phyloP scores from a whole-genome alignment of 2,888 invertebrate genomes.

The Strigamia transsilvanica region DNA sequence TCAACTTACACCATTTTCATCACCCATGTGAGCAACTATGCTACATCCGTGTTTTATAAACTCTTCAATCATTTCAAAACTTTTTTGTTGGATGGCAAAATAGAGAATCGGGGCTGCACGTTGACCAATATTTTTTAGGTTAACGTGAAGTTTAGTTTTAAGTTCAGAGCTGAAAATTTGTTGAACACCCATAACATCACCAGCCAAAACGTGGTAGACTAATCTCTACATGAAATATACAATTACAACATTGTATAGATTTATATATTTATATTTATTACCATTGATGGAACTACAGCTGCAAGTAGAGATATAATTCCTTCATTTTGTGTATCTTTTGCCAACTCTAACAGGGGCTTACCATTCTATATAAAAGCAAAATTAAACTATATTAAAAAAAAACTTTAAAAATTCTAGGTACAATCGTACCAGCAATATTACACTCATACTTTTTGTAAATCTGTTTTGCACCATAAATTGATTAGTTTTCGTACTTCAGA shows the following conservation, averaged over 20 bases:
- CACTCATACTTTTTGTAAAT: conserved; percentile 30
- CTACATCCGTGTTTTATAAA: conserved; percentile 55
- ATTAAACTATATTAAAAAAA: neutral
- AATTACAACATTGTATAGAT: neutral
- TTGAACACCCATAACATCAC: conserved; percentile 55
- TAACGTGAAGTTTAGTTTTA: conserved; percentile 56
- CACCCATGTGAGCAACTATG: conserved; percentile 56
- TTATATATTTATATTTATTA: conserved; percentile 23
- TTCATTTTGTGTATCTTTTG: conserved; percentile 56
- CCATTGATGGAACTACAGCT: conserved; percentile 57
- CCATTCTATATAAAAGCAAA: conserved; percentile 50
- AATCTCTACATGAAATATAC: conserved; percentile 54
- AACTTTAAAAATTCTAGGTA: neutral
- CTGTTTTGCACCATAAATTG: conserved; percentile 54
- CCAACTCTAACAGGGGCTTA: conserved; percentile 53
- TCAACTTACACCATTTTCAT: conserved; percentile 54
- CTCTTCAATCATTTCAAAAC: conserved; percentile 52
- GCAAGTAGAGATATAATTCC: conserved; percentile 56
- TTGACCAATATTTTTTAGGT: conserved; percentile 56
- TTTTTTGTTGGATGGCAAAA: conserved; percentile 56
- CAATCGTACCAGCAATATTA: neutral
- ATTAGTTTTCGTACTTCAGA: conserved; percentile 50
- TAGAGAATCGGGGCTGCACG: conserved; percentile 57
- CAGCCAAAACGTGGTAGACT: conserved; percentile 56
- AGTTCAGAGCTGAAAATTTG: conserved; percentile 55